Conservation (phyloP, 2,797 vertebrate species). For the Peromyscus attwateri region DNA sequence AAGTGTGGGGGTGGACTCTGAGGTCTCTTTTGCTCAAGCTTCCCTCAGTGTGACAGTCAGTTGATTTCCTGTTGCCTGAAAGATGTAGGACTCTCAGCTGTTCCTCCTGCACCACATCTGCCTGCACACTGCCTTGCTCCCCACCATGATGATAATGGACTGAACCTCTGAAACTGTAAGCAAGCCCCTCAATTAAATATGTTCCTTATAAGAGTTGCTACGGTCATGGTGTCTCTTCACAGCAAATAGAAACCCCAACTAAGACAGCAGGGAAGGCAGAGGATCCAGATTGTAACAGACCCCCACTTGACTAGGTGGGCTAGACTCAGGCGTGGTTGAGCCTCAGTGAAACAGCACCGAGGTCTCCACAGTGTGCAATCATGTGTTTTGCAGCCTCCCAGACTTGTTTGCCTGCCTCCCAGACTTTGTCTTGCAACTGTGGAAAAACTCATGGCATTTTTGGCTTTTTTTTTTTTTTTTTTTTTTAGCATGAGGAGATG, state of each 20-base stretch:
- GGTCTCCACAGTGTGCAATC: fast-evolving
- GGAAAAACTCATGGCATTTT: background rate
- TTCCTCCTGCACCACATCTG: too few species aligned
- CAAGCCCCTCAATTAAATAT: background rate
- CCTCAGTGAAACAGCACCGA: fast-evolving
- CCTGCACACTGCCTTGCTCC: background rate
- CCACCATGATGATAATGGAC: background rate
- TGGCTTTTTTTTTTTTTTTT: too few species aligned
- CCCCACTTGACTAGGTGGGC: background rate
- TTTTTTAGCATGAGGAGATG: background rate
- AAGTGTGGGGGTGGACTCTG: too few species aligned
- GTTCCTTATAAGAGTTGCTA: background rate
- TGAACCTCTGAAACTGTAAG: background rate
- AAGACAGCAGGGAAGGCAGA: background rate
- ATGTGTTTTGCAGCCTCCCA: background rate
- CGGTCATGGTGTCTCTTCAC: background rate
- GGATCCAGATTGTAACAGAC: background rate
- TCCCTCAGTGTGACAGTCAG: too few species aligned
- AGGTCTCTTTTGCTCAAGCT: too few species aligned
- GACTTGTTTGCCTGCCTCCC: too few species aligned
- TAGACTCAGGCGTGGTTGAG: background rate
- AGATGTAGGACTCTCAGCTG: too few species aligned
- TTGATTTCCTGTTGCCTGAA: too few species aligned
- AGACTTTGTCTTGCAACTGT: background rate
- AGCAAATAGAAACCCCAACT: background rate